phyloP scores from a whole-genome alignment of 2,888 invertebrate species.

The Orchestes rusci region DNA sequence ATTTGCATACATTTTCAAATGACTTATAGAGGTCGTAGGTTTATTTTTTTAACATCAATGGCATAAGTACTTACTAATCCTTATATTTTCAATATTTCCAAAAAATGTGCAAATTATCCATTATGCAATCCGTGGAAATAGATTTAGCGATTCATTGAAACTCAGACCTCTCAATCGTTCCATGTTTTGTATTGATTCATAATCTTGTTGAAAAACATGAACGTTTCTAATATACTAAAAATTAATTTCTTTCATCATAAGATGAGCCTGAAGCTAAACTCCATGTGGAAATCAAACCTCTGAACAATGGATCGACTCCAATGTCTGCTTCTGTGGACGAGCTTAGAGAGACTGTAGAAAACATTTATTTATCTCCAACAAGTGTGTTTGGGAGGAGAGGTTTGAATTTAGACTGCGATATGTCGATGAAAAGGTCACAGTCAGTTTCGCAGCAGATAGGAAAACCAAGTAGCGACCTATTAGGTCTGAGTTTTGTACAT shows the following conservation, averaged over 20 bases:
- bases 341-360: constrained; percentile 84
- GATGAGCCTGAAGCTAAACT: constrained; percentile 85
- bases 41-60: too few relatives aligned
- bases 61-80: too few relatives aligned
- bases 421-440: constrained; percentile 58
- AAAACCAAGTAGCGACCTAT: constrained; percentile 71
- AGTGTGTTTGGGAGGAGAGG: constrained; percentile 60
- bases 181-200: too few relatives aligned
- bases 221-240: too few relatives aligned
- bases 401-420: constrained; percentile 48
- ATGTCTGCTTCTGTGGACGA: constrained; percentile 96
- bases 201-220: too few relatives aligned
- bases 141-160: too few relatives aligned
- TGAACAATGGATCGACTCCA: constrained; percentile 81
- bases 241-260: constrained; percentile 34
- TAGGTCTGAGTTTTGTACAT: constrained; percentile 67
- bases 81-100: too few relatives aligned
- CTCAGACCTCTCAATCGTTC: too few relatives aligned
- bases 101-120: too few relatives aligned
- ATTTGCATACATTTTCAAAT: too few relatives aligned
- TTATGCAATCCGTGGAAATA: too few relatives aligned
- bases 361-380: constrained; percentile 74
- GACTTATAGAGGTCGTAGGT: too few relatives aligned
- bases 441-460: constrained; percentile 69
- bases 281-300: constrained; percentile 90